Percentiles rank a stretch among this genome's conserved stretches.
phyloP scores from a whole-genome alignment of 2,797 vertebrate genomes.

The Melopsittacus undulatus region DNA sequence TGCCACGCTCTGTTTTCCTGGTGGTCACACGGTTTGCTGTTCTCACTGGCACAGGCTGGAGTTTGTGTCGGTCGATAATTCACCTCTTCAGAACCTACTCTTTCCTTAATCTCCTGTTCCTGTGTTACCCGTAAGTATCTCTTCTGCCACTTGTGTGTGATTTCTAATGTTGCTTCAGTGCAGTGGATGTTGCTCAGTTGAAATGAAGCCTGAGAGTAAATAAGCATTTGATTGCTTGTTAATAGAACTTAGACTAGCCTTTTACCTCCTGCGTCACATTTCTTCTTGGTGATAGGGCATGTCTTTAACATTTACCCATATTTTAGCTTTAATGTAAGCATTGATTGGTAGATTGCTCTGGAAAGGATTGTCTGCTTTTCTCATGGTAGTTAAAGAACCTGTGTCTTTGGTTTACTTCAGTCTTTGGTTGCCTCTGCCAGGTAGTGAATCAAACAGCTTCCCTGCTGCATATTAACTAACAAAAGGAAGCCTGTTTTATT shows the following conservation, averaged over 20 bases:
- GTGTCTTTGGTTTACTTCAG: background rate
- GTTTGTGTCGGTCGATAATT: constrained; percentile 92
- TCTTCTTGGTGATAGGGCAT: background rate
- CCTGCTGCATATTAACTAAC: background rate
- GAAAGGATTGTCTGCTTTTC: background rate
- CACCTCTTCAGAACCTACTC: constrained; percentile 96
- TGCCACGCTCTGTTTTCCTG: constrained; percentile 91
- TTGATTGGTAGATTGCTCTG: background rate
- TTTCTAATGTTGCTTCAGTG: background rate
- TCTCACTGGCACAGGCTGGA: constrained; percentile 95
- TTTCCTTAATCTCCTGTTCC: constrained; percentile 94
- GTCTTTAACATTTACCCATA: background rate
- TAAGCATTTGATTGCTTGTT: background rate
- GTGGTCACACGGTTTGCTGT: constrained; percentile 94
- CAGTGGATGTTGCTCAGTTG: background rate
- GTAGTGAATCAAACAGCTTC: background rate
- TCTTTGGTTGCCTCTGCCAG: background rate
- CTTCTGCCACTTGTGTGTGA: background rate
- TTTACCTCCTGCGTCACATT: background rate
- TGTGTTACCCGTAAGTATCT: constrained; percentile 96
- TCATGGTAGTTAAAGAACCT: rapidly evolving
- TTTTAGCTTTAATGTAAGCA: background rate
- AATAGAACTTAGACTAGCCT: background rate
- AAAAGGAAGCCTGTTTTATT: background rate
- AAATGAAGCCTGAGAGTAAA: background rate